phyloP scores from a whole-genome alignment of 2,113 vertebrate genomes.

The Rhagologus leucostigma region DNA sequence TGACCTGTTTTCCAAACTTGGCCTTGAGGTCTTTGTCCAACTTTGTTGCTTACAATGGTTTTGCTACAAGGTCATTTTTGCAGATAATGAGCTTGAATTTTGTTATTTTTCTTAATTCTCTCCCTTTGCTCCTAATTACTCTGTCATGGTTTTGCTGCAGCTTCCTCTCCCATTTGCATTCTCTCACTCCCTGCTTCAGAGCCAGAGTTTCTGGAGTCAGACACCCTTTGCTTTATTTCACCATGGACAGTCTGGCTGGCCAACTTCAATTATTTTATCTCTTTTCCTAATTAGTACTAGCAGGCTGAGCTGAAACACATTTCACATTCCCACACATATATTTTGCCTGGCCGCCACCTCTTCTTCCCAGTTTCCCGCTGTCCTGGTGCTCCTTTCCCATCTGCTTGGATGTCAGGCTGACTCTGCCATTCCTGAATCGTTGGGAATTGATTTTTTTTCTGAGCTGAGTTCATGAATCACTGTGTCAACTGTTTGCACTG shows the following conservation, averaged over 20 bases:
- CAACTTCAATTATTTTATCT: background rate
- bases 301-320: background rate
- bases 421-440: rapidly evolving
- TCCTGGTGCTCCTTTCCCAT: background rate
- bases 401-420: background rate
- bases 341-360: background rate
- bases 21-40: background rate
- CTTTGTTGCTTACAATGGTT: background rate
- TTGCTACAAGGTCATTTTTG: background rate
- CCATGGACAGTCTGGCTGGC: background rate
- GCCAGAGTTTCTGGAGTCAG: background rate
- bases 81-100: background rate
- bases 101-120: background rate
- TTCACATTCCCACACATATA: background rate
- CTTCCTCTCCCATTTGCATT: background rate
- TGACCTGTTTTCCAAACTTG: background rate
- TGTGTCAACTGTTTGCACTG: background rate
- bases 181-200: background rate
- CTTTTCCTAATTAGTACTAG: background rate
- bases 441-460: background rate
- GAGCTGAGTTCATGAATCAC: background rate
- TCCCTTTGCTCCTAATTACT: background rate
- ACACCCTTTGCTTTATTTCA: background rate
- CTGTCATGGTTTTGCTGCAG: background rate
- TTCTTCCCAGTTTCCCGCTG: background rate